Evolutionary conservation across 2,888 invertebrate species (phyloP).

Genomic region (Chesias legatella): DNA sequence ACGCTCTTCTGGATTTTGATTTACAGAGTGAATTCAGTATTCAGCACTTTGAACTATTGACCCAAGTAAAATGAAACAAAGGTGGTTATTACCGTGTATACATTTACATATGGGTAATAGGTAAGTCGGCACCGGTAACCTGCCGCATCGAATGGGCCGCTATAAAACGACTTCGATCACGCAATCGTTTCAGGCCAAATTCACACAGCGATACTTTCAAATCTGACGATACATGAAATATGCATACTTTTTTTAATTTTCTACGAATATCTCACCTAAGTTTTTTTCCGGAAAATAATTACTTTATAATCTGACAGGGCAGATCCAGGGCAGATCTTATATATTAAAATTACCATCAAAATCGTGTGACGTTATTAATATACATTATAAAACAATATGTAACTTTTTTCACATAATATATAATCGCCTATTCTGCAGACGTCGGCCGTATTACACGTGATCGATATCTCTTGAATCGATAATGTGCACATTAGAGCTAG

Average conservation of each 20-base stretch:
- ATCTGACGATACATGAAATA: no score
- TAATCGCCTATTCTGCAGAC: constrained; percentile 15
- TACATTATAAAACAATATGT: no score
- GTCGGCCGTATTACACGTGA: constrained; percentile 13
- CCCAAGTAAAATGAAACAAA: constrained; percentile 38
- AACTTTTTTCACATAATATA: no score
- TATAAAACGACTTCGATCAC: constrained; percentile 60
- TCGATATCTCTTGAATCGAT: constrained; percentile 23
- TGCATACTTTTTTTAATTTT: no score
- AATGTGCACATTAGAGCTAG: constrained; percentile 15
- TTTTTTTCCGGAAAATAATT: no score
- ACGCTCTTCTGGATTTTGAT: no score
- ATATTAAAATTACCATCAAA: no score
- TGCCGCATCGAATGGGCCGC: constrained; percentile 47
- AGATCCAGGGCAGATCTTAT: no score
- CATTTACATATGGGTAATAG: constrained; percentile 21
- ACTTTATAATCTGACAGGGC: no score
- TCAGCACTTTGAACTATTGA: constrained; percentile 36
- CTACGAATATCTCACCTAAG: no score
- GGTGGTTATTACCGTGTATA: constrained; percentile 41
- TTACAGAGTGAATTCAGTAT: constrained; percentile 18
- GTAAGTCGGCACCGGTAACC: constrained; percentile 36
- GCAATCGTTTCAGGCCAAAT: constrained; percentile 54
- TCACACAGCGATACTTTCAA: constrained; percentile 26
- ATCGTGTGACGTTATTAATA: no score